Conservation (phyloP, 1,140 invertebrate species). For the Dinoponera quadriceps region DNA sequence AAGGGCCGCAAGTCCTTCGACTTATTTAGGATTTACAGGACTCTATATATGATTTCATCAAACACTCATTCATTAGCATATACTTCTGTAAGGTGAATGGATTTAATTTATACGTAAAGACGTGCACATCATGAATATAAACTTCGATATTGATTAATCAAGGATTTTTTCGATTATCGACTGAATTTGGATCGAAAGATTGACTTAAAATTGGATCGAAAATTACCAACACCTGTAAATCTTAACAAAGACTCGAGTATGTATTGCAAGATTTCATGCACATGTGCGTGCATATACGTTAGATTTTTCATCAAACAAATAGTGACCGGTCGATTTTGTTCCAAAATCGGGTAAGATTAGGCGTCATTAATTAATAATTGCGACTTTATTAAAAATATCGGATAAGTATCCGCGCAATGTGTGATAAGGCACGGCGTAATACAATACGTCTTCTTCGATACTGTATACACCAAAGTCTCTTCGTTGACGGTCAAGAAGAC, state of each 20-base stretch:
- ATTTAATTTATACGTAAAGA: neutral
- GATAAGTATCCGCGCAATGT: neutral
- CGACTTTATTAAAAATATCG: neutral
- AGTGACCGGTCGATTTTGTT: neutral
- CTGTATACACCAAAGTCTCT: constrained; percentile 42
- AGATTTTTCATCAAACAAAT: neutral
- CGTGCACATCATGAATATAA: neutral
- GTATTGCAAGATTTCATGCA: neutral
- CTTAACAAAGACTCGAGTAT: too few species aligned
- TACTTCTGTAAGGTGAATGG: neutral
- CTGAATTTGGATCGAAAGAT: too few species aligned
- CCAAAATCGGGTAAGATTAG: constrained; percentile 30
- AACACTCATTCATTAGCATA: neutral
- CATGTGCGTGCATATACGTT: neutral
- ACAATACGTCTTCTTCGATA: neutral
- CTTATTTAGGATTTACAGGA: neutral
- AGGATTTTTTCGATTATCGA: neutral
- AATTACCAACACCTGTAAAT: too few species aligned
- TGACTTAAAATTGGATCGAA: too few species aligned
- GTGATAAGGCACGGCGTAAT: neutral
- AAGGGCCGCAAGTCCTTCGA: neutral
- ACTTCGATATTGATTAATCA: neutral
- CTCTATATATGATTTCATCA: constrained; percentile 3
- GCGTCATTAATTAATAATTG: constrained; percentile 32
- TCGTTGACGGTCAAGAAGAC: neutral